Percentiles rank a stretch among this genome's conserved stretches.
These are phyloP conservation scores for Zonitis immaculata DNA, from an alignment of 2,888 invertebrate genomes.

Conservation along the genomic window DNA sequence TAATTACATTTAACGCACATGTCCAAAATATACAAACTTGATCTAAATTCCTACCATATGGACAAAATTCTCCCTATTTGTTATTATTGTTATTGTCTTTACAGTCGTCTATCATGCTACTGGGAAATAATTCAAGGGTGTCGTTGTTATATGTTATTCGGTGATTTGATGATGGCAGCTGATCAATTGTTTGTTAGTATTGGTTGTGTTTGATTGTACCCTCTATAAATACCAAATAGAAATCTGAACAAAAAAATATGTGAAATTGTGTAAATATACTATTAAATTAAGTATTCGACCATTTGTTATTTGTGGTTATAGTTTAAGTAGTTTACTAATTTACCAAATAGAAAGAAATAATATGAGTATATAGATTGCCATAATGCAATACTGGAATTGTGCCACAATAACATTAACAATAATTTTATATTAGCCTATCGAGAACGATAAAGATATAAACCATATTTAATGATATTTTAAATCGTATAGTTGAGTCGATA, in stretches of 20 bases:
- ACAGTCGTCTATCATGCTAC: not conserved
- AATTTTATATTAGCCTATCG: slow-evolving; percentile 39
- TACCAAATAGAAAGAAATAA: slow-evolving; percentile 7
- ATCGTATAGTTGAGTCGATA: slow-evolving; percentile 24
- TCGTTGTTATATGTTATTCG: slow-evolving; percentile 1
- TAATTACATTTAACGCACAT: slow-evolving; percentile 40
- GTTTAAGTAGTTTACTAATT: too few relatives aligned
- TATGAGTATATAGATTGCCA: too few relatives aligned
- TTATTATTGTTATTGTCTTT: slow-evolving; percentile 18
- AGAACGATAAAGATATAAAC: slow-evolving; percentile 40
- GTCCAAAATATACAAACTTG: slow-evolving; percentile 35
- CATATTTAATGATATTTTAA: too few relatives aligned
- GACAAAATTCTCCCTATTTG: slow-evolving; percentile 23
- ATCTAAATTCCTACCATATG: slow-evolving; percentile 9
- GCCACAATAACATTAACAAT: slow-evolving; percentile 31
- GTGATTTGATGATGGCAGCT: not conserved
- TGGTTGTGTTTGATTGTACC: slow-evolving; percentile 16
- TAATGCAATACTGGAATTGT: slow-evolving; percentile 33
- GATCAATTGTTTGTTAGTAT: not conserved
- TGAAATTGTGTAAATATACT: slow-evolving; percentile 42
- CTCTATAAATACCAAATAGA: slow-evolving; percentile 3
- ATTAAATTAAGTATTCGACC: slow-evolving; percentile 41
- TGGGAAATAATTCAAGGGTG: not conserved
- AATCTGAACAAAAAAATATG: too few relatives aligned
- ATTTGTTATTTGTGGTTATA: slow-evolving; percentile 38